phyloP scores from a whole-genome alignment of 2,797 vertebrate genomes.

The Bryconaethiops microstoma region DNA sequence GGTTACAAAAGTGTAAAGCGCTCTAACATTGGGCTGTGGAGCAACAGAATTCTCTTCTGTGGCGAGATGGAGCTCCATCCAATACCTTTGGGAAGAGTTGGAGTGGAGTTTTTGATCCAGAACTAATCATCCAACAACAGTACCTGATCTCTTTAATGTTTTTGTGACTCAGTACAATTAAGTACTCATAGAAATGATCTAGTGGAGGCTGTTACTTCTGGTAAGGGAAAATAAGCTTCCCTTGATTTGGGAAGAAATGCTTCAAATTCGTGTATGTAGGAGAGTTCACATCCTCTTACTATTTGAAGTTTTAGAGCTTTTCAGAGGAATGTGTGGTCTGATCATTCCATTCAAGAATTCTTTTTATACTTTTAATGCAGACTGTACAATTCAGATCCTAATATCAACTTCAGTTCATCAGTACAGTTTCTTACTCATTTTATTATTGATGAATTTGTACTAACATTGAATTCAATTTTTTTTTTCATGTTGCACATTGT shows the following conservation, averaged over 20 bases:
- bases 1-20: too few relatives aligned
- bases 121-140: neutral
- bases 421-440: too few relatives aligned
- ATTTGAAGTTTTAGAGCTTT: neutral
- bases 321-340: neutral
- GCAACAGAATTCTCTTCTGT: neutral
- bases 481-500: too few relatives aligned
- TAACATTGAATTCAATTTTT: too few relatives aligned
- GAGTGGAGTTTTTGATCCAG: neutral
- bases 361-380: too few relatives aligned
- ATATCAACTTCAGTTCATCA: too few relatives aligned
- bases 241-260: neutral
- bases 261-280: neutral
- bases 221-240: neutral
- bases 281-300: neutral
- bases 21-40: neutral
- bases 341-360: too few relatives aligned
- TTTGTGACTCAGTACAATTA: neutral
- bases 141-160: neutral
- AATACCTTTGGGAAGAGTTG: neutral
- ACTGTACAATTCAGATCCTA: too few relatives aligned
- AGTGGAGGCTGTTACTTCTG: neutral
- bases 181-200: neutral
- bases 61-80: neutral
- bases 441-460: too few relatives aligned